phyloP scores from a whole-genome alignment of 2,797 vertebrate species.

The Hydrocynus forskahlii region DNA sequence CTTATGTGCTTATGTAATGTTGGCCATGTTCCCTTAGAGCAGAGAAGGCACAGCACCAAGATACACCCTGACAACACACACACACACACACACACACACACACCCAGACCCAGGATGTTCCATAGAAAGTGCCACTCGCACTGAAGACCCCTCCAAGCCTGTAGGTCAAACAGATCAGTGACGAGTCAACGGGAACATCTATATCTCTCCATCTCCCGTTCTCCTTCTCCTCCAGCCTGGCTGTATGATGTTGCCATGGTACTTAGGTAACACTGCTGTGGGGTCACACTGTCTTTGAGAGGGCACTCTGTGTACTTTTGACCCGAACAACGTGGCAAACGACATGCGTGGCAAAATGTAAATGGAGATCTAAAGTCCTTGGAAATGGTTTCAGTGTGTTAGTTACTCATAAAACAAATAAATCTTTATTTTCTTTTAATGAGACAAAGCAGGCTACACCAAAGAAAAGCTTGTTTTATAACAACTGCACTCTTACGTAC shows the following conservation, averaged over 20 bases:
- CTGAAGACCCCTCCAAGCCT: slow-evolving; percentile 54
- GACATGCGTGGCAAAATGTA: slow-evolving; percentile 49
- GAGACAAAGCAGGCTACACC: slow-evolving; percentile 83
- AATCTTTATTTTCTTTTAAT: slow-evolving; percentile 74
- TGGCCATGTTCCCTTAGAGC: slow-evolving; percentile 46
- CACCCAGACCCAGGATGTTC: slow-evolving; percentile 59
- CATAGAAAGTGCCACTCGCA: slow-evolving; percentile 47
- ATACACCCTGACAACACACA: slow-evolving; percentile 53
- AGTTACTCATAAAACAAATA: slow-evolving; percentile 72
- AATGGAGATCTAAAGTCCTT: slow-evolving; percentile 34
- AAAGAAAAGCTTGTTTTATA: slow-evolving; percentile 75
- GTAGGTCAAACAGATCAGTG: slow-evolving; percentile 79
- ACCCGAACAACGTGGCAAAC: background rate
- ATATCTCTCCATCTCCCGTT: slow-evolving; percentile 58
- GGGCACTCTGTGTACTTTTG: slow-evolving; percentile 52
- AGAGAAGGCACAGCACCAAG: slow-evolving; percentile 60
- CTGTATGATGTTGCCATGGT: slow-evolving; percentile 67
- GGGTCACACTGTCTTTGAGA: slow-evolving; percentile 50
- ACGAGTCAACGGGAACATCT: slow-evolving; percentile 65
- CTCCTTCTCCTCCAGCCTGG: slow-evolving; percentile 39
- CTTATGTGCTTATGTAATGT: slow-evolving; percentile 60
- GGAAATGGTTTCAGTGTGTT: slow-evolving; percentile 47
- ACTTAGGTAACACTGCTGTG: slow-evolving; percentile 61
- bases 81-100: too few relatives aligned
- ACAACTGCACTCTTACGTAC: slow-evolving; percentile 85